A percentile compares a stretch with the other conserved stretches of the same genome.
Conservation (phyloP, 2,888 invertebrate species). For the Pyrrhosoma nymphula region DNA sequence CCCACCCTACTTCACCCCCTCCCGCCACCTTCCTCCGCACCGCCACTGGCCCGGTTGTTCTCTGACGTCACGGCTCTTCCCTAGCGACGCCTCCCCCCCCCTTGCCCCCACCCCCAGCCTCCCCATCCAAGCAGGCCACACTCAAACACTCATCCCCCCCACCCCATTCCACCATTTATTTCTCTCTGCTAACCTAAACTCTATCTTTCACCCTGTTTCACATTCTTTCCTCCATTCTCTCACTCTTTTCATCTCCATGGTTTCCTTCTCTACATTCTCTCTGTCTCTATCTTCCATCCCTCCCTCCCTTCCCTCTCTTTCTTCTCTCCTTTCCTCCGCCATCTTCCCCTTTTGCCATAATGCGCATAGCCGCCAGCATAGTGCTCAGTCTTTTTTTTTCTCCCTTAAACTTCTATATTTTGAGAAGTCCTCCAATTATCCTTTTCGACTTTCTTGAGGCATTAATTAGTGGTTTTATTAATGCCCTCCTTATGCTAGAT, state of each 20-base stretch:
- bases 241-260: neutral
- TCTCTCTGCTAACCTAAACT: neutral
- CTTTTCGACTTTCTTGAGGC: neutral
- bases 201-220: neutral
- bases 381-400: neutral
- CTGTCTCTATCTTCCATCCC: neutral
- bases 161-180: neutral
- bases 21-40: neutral
- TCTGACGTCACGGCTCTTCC: constrained; percentile 62
- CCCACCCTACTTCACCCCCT: neutral
- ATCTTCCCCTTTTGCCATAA: neutral
- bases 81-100: constrained; percentile 44
- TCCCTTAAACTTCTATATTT: neutral
- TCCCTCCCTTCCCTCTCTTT: neutral
- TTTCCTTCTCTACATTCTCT: neutral
- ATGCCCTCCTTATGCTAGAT: neutral
- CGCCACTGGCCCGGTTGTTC: constrained; percentile 45
- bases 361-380: neutral
- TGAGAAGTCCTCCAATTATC: neutral
- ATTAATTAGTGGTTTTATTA: neutral
- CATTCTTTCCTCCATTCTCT: neutral
- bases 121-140: neutral
- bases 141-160: neutral
- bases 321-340: neutral
- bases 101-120: constrained; percentile 4